Base-by-base conservation (phyloP, 2,888 invertebrate genomes). In the Cantharis flavilabris region DNA sequence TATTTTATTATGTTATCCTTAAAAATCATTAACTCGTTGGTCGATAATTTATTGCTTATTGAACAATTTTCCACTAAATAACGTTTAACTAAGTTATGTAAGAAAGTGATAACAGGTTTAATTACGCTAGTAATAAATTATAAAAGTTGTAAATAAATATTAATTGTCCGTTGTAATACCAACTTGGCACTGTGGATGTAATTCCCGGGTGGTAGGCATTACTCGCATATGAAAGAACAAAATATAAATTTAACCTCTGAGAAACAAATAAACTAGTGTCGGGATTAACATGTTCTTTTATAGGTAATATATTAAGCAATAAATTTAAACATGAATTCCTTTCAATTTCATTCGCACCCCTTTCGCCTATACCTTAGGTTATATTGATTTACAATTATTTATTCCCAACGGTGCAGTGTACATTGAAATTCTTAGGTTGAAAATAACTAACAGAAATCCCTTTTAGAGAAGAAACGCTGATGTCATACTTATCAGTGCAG, bases 401-500 rank as follows among this genome's bases (percentile, higher is more conserved):
- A 74, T 70, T 33, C 76, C 33, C 49, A 64, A 70, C 64, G 33
- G 63, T 26, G 70, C 70, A 70, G 30, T 70, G 76, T 69, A 72
- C 70, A 76, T 72, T 73, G 73, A 77, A 73, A 73, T 73, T 73
- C 73, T 69, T 71, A 69, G 33, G 33, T 26, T 49, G 20, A 75
- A 69, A 71, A 74, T 77, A 74, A 77, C 77, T 69, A 74, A 72
- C 69, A 77, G 69, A 62, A 71, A 72, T 65, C 74, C 71, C 28
- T 69, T 74, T 72, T 69, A 49, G 65, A 71, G 74, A 74, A 72
- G 74, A 77, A 77, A 76, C 71, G 74, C 76, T 76, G 76, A 79
- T 79, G 76, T 76, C 76, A 76, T 75, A 76, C 71, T 79, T 79
- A 79, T 79, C 79, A 76, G 76, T 72, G 79, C 71, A 18, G 73